A percentile compares a stretch with the other conserved stretches of the same genome.
phyloP scores from a whole-genome alignment of 2,888 invertebrate species.

The Pomacea canaliculata region DNA sequence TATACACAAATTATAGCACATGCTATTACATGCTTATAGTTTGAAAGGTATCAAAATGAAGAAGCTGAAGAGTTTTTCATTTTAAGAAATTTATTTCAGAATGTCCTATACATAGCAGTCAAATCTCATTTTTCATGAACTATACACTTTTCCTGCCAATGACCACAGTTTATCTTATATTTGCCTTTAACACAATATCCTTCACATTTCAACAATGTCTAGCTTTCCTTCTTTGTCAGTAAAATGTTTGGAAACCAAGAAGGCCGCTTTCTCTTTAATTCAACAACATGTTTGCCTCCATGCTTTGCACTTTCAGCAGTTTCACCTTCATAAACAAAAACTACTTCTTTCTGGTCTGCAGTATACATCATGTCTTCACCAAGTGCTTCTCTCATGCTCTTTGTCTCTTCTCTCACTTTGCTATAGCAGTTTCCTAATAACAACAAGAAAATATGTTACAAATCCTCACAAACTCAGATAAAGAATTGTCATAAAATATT shows the following conservation, averaged over 20 bases:
- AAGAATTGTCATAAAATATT: neutral
- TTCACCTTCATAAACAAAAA: slow-evolving; percentile 88
- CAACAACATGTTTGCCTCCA: slow-evolving; percentile 82
- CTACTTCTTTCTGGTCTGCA: slow-evolving; percentile 76
- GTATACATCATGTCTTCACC: slow-evolving; percentile 77
- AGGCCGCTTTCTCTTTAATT: slow-evolving; percentile 84
- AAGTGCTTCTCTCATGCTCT: slow-evolving; percentile 83
- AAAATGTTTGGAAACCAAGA: slow-evolving; percentile 90
- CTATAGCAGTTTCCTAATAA: slow-evolving; percentile 86
- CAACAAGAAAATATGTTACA: slow-evolving; percentile 14
- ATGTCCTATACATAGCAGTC: too few relatives aligned
- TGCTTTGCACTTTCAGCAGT: slow-evolving; percentile 64
- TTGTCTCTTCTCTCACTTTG: slow-evolving; percentile 85
- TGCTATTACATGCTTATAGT: too few relatives aligned
- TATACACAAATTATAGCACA: too few relatives aligned
- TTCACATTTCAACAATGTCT: too few relatives aligned
- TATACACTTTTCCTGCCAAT: too few relatives aligned
- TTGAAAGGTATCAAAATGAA: too few relatives aligned
- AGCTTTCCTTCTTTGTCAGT: slow-evolving; percentile 67
- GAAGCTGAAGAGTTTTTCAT: too few relatives aligned
- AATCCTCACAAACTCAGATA: neutral
- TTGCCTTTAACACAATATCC: too few relatives aligned
- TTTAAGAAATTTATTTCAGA: too few relatives aligned
- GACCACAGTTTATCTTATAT: too few relatives aligned
- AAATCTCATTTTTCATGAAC: too few relatives aligned